Evolutionary conservation across 92 coral and sea anemone genomes (phyloP), one percentile per base, ranked within the genome.

Genomic region (Heliopora coerulea): DNA sequence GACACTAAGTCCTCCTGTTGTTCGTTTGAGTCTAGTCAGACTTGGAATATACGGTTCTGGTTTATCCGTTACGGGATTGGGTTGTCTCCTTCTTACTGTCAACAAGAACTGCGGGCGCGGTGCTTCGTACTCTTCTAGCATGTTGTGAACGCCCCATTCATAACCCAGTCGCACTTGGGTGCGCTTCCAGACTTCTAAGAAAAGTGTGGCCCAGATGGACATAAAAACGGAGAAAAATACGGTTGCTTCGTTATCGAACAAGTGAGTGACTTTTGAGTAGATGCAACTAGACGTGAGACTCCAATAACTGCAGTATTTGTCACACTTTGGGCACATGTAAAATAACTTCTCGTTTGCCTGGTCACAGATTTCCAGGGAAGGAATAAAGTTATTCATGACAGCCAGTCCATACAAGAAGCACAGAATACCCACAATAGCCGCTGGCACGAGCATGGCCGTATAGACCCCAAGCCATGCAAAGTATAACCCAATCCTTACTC

Each of bases 301-400:
- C 88, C 88, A 84, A 33, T 62, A 84, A 33, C 84, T 72, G 65
- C 88, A 84, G 65, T 64, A 42, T 15, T 79, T 79, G 48, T 84
- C 88, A 50, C 88, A 84, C 39, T 35, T 20, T 18, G 88, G 88
- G 48, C 88, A 84, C 88, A 84, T 84, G 85, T 78, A 78, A 84
- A 88, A 93, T 19, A 25, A 48, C 0, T 78, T 86, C 59, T 82
- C 72, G 75, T 87, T 86, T 1, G 58, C 23, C 23, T 49, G 37
- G 56, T 49, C 62, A 54, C 88, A 84, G n/a, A 84, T 70, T 20
- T 84, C 88, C 39, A 72, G 49, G 3, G 78, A 25, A 33, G 88
- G 88, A n/a, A 42, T 54, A 46, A 54, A 73, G 34, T 5, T 49
- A 13, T 73, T 35, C 26, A 65, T 56, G 2, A 62, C 65, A 9